Conservation (phyloP, 2,888 invertebrate genomes). For the Ormyrus thymus region DNA sequence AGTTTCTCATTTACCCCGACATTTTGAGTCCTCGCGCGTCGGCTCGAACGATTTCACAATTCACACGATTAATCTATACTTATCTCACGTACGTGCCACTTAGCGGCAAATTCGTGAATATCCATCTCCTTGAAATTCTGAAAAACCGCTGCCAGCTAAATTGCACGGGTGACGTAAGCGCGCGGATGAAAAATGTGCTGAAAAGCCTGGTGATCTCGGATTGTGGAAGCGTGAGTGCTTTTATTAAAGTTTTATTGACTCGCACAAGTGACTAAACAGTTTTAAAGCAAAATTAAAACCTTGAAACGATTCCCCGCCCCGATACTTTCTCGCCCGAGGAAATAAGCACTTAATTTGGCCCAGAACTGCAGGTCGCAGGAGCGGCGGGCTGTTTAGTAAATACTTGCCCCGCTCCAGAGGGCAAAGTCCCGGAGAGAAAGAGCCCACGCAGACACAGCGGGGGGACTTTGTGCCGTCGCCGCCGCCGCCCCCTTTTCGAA, state of each 20-base stretch:
- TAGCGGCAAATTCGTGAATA: constrained; percentile 19
- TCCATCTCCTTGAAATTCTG: constrained; percentile 1
- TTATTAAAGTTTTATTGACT: too few relatives aligned
- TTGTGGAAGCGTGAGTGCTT: not conserved
- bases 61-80: constrained; percentile 24
- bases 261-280: too few relatives aligned
- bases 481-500: not conserved
- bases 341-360: too few relatives aligned
- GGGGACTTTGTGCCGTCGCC: not conserved
- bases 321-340: too few relatives aligned
- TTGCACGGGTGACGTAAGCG: constrained; percentile 23
- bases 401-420: constrained; percentile 14
- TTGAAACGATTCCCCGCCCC: too few relatives aligned
- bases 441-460: not conserved
- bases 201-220: not conserved
- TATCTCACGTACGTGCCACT: constrained; percentile 9
- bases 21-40: not conserved
- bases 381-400: constrained; percentile 20
- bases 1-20: not conserved
- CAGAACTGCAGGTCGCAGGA: too few relatives aligned
- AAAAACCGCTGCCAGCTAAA: constrained; percentile 9
- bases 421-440: not conserved
- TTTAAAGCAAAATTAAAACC: too few relatives aligned
- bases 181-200: not conserved
- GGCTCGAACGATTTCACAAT: constrained; percentile 12